These are phyloP conservation scores for Micromussa lordhowensis DNA, from an alignment of 92 coral and sea anemone species.

Conservation along the genomic window DNA sequence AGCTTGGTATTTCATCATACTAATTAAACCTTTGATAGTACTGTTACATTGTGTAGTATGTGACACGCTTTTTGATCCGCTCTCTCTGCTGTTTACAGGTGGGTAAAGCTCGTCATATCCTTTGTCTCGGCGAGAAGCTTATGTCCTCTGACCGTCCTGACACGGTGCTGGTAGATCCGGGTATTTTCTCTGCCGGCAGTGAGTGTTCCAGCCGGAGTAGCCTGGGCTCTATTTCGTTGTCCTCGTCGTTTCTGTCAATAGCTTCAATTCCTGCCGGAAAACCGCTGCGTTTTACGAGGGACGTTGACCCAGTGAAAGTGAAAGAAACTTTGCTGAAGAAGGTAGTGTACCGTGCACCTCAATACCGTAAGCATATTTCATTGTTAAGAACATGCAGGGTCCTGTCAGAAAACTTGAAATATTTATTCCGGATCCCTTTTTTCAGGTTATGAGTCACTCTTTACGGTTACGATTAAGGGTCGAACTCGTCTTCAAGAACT, in stretches of 20 bases:
- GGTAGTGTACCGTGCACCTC: slow-evolving; percentile 34
- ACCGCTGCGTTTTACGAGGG: slow-evolving; percentile 70
- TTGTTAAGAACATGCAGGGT: no score
- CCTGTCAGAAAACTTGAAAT: no score
- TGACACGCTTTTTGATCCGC: not conserved
- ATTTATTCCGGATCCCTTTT: no score
- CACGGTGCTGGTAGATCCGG: slow-evolving; percentile 55
- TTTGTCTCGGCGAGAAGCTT: slow-evolving; percentile 78
- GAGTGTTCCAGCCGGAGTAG: slow-evolving; percentile 69
- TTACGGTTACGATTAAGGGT: no score
- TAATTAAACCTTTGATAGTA: not conserved
- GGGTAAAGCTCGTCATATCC: slow-evolving; percentile 91
- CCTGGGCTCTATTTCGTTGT: slow-evolving; percentile 70
- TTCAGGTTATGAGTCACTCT: no score
- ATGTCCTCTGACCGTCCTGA: slow-evolving; percentile 73
- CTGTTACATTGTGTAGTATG: not conserved
- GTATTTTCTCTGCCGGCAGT: slow-evolving; percentile 66
- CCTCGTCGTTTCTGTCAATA: slow-evolving; percentile 84
- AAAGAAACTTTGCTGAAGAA: slow-evolving; percentile 73
- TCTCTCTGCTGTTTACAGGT: slow-evolving; percentile 58
- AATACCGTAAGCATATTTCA: no score
- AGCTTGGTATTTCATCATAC: no score
- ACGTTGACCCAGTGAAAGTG: slow-evolving; percentile 73
- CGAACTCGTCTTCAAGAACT: no score
- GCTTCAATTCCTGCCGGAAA: slow-evolving; percentile 90